Conservation (phyloP, 23 tunicate species). For the Pegea sp. region DNA sequence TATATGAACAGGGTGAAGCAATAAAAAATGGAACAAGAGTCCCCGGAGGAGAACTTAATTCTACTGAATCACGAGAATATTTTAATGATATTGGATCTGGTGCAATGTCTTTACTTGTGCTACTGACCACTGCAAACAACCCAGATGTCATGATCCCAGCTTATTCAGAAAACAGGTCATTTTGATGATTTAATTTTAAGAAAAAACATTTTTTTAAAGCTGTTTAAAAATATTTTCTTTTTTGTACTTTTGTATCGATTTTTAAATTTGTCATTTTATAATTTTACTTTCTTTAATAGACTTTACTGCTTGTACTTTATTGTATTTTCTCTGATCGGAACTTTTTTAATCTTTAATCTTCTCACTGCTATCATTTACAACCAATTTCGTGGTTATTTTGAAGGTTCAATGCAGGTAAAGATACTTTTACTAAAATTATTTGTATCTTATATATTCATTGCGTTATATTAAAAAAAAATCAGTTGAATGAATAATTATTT, state of each 20-base stretch:
- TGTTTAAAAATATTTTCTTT: neutral
- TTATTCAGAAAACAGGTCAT: conserved; percentile 71
- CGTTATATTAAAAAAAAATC: no score
- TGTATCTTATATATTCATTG: neutral
- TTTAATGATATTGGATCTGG: conserved; percentile 58
- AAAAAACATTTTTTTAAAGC: neutral
- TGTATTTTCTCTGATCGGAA: conserved; percentile 82
- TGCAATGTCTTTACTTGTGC: conserved; percentile 72
- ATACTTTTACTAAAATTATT: neutral
- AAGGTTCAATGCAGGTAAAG: conserved; percentile 71
- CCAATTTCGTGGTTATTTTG: conserved; percentile 94
- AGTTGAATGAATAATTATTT: no score
- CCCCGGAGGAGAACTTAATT: conserved; percentile 47
- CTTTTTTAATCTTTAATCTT: conserved; percentile 78
- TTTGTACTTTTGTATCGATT: neutral
- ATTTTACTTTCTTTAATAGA: conserved; percentile 10
- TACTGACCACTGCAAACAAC: conserved; percentile 95
- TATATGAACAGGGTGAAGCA: neutral
- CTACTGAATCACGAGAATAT: conserved; percentile 58
- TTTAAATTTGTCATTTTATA: neutral
- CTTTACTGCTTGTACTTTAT: conserved; percentile 80
- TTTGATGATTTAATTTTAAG: neutral
- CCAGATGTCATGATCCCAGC: conserved; percentile 99
- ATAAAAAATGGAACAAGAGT: conserved; percentile 27
- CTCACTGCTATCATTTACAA: conserved; percentile 94